Evolutionary conservation across 2,888 invertebrate genomes (phyloP), one percentile per base, ranked within the genome.

Genomic region (Epirrhoe tristata): DNA sequence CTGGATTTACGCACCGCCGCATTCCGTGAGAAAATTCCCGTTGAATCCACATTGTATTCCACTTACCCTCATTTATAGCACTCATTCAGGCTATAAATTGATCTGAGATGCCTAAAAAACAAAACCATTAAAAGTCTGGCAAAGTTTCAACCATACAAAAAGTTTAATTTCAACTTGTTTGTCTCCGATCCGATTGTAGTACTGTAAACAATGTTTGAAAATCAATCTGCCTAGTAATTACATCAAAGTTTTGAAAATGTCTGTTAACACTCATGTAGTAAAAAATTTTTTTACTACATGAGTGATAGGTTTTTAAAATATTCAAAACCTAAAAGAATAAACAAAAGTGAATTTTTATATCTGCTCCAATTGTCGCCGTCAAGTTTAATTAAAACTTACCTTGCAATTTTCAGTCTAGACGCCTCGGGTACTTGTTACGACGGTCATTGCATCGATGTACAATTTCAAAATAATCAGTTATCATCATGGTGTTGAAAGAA

Each of bases 21-120:
- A 74, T 81, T 71, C 77, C 91, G 93, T 93, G 93, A 85, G 93
- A 93, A 90, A 80, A 88, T 84, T 85, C 83, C 83, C 80, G 81
- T 81, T 81, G 75, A 79, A 77, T 82, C 77, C 75, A 82, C 85
- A 88, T 90, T 91, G 89, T 90, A 88, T 81, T 84, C 79, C 79
- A 81, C 82, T 82, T 82, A 81, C 85, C 84, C 87, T 84, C 82
- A 79, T 87, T 83, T 83, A 77, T 82, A 60, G n/a, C 48, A 68
- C 54, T 62, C 80, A 78, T 80, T 80, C 78, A 73, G 78, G 80
- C 77, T 72, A 73, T 77, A 57, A 69, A 70, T 66, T 67, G 63
- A 64, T 62, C 67, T 60, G 7, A 43, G 16, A 58, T 36, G 24
- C 75, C 77, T 73, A 67, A 72, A 69, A 70, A 70, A 36, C 51